Evolutionary conservation across 2,113 vertebrate genomes (phyloP).

Genomic region (Desmodus rotundus): DNA sequence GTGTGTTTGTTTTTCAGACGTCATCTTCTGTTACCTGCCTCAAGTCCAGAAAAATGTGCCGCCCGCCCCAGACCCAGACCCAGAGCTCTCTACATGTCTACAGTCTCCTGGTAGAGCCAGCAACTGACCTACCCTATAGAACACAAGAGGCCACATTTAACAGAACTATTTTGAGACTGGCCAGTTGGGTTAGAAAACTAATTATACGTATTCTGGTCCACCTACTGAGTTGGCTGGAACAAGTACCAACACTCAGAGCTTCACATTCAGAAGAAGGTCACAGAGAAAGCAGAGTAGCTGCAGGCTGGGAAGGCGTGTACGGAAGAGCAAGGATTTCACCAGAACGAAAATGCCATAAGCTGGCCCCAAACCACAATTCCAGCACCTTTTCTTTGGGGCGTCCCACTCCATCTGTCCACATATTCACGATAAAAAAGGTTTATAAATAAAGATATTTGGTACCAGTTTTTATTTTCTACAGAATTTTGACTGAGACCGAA

Average conservation of each 20-base stretch:
- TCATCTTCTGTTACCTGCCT: background rate
- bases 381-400: background rate
- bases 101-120: background rate
- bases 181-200: constrained; percentile 33
- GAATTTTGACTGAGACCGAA: constrained; percentile 40
- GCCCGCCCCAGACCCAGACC: background rate
- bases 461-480: constrained; percentile 18
- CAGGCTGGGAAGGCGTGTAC: background rate
- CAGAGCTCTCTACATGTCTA: background rate
- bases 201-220: background rate
- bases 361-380: background rate
- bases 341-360: background rate
- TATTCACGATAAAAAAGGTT: background rate
- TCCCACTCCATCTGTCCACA: background rate
- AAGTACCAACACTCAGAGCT: background rate
- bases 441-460: constrained; percentile 13
- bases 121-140: background rate
- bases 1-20: background rate
- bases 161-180: constrained; percentile 22
- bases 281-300: background rate
- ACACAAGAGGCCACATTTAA: background rate
- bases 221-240: constrained; percentile 15
- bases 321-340: background rate
- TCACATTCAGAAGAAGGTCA: constrained; percentile 31
- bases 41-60: constrained; percentile 17